Base-by-base conservation (phyloP, 2,888 invertebrate genomes). In the Lucinisca nassula region DNA sequence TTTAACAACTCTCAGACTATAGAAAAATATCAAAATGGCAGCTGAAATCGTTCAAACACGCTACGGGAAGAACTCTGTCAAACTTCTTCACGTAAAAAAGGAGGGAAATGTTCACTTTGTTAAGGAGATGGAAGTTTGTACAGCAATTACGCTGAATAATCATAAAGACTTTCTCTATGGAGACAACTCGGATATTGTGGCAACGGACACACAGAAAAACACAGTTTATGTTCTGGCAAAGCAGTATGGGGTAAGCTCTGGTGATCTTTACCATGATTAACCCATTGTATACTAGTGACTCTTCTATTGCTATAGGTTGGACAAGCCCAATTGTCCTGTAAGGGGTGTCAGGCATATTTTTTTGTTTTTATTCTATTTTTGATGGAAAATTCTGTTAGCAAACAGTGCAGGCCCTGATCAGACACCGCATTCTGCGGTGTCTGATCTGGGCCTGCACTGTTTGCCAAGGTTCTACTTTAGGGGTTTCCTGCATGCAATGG, bases 161-260 rank as follows among this genome's bases (percentile, higher is more conserved):
- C 97, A 97, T 94, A 97, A 97, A 90, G 98, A 98, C 90, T 98
- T 98, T 96, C 96, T 97, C 0, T 95, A 97, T 89, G 98, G 98
- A n/a, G 98, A 98, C 96, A 98, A 98, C 95, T 97, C 97, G 77
- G 98, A 98, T 94, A 98, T 98, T 86, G 97, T 98, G 27, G 98
- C 98, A 17, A 98, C 98, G 0, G 98, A 98, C 94, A 98, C 98
- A 0, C 98, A 98, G 95, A 98, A 98, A 96, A 98, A 98, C 95
- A 98, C 98, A 0, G 97, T 98, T 51, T 98, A 98, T 95, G 96
- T 98, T 55, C 95, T 98, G 91, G 98, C 98, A 10, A 98, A 98
- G 95, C 98, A 98, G 93, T 97, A 98, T 95, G 98, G 98, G 75
- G 97, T 98, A 87, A 40, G 89, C 76, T 27, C 27, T 24, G 12